Conservation (phyloP, 2,113 vertebrate genomes). For the Hydrolagus affinis region DNA sequence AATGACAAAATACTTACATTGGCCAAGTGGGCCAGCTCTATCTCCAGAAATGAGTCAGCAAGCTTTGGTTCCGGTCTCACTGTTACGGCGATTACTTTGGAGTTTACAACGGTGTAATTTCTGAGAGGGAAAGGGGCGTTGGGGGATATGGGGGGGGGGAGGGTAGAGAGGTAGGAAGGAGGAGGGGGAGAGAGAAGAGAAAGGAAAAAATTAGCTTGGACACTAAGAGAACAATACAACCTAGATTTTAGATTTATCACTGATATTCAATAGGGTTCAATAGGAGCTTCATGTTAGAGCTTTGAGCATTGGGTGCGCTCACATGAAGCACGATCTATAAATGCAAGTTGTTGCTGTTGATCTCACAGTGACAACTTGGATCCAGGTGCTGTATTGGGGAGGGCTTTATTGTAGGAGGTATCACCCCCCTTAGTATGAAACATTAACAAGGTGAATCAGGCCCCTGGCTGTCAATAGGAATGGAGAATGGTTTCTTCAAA, state of each 20-base stretch:
- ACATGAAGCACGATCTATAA: neutral
- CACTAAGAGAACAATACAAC: neutral
- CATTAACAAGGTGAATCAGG: too few species aligned
- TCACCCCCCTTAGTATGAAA: neutral
- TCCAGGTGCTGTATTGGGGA: neutral
- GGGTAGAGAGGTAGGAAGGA: too few species aligned
- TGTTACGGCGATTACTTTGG: constrained; percentile 93
- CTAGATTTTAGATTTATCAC: too few species aligned
- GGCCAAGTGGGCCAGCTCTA: constrained; percentile 87
- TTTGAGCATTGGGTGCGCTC: neutral
- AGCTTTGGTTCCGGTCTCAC: constrained; percentile 86
- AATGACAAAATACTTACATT: constrained; percentile 74
- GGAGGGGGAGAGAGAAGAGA: neutral
- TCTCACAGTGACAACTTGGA: neutral
- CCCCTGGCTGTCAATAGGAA: too few species aligned
- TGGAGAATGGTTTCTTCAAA: too few species aligned
- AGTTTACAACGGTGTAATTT: constrained; percentile 94
- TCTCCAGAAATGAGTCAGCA: constrained; percentile 80
- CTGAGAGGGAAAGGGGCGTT: constrained; percentile 60
- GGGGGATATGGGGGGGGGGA: too few species aligned
- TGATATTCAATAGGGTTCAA: neutral
- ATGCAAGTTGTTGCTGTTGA: neutral
- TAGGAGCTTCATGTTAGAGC: too few species aligned
- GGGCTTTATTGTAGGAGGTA: neutral
- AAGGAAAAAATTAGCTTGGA: neutral